These are phyloP conservation scores for Erpornis zantholeuca DNA, from an alignment of 2,113 vertebrate genomes.

Conservation along the genomic window DNA sequence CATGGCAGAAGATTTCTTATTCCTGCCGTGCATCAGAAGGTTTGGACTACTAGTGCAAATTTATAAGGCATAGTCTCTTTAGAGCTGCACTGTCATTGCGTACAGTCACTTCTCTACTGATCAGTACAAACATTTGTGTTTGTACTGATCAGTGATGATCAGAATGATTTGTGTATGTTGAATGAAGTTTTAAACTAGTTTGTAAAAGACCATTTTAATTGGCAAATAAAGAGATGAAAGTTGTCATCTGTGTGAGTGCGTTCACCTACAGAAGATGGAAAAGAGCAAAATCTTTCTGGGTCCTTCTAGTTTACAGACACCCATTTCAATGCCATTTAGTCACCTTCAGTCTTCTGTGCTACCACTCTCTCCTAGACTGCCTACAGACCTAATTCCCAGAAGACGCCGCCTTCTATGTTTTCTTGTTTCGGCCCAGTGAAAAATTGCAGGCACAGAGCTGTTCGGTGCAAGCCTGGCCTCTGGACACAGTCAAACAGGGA, in stretches of 20 bases:
- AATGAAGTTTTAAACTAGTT: not conserved
- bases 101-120: not conserved
- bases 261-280: not conserved
- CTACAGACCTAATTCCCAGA: not conserved
- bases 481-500: not conserved
- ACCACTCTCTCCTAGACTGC: not conserved
- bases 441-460: not conserved
- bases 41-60: not conserved
- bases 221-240: not conserved
- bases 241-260: not conserved
- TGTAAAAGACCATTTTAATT: not conserved
- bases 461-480: not conserved
- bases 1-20: not conserved
- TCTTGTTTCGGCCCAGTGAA: not conserved
- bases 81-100: not conserved
- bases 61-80: not conserved
- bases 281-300: not conserved
- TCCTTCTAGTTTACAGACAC: not conserved
- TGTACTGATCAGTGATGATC: too few species aligned
- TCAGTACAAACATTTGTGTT: not conserved
- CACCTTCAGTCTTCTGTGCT: not conserved
- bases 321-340: not conserved
- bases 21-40: not conserved
- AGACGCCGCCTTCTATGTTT: accelerated
- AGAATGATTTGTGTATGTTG: not conserved